A percentile compares a stretch with the other conserved stretches of the same genome.
phyloP scores from a whole-genome alignment of 2,888 invertebrate genomes.

The Girardia tigrina region DNA sequence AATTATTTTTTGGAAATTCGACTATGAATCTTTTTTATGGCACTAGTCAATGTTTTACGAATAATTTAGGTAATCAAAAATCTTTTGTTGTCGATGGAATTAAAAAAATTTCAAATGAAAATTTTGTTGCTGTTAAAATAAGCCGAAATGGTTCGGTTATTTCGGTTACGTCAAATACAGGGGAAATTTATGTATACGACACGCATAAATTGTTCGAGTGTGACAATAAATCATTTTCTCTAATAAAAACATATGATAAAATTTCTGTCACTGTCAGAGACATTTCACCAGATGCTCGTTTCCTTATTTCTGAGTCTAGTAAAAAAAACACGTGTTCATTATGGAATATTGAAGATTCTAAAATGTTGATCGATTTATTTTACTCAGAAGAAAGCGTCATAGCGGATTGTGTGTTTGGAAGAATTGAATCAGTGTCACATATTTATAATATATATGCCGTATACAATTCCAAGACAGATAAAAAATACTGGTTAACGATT shows the following conservation, averaged over 20 bases:
- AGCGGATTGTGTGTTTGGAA: background rate
- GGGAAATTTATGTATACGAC: background rate
- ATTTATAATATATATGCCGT: constrained; percentile 7
- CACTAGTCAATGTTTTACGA: too few relatives aligned
- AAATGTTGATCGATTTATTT: background rate
- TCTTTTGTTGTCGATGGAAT: background rate
- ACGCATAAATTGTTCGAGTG: background rate
- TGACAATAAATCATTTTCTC: background rate
- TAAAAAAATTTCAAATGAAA: background rate
- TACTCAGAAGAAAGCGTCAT: background rate
- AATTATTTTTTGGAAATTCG: too few relatives aligned
- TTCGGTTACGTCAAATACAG: background rate
- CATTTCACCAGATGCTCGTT: background rate
- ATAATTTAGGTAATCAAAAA: background rate
- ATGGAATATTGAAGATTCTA: constrained; percentile 2
- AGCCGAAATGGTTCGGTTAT: background rate
- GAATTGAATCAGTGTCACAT: constrained; percentile 10
- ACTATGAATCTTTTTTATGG: too few relatives aligned
- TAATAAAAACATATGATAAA: background rate
- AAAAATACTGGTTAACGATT: background rate
- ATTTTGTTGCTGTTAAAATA: background rate
- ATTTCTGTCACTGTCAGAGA: background rate
- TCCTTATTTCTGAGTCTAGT: background rate
- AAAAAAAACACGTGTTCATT: background rate
- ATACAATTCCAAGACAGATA: background rate